These are phyloP conservation scores for Ceyx melanurus DNA, from an alignment of 2,113 vertebrate species.

Conservation along the genomic window DNA sequence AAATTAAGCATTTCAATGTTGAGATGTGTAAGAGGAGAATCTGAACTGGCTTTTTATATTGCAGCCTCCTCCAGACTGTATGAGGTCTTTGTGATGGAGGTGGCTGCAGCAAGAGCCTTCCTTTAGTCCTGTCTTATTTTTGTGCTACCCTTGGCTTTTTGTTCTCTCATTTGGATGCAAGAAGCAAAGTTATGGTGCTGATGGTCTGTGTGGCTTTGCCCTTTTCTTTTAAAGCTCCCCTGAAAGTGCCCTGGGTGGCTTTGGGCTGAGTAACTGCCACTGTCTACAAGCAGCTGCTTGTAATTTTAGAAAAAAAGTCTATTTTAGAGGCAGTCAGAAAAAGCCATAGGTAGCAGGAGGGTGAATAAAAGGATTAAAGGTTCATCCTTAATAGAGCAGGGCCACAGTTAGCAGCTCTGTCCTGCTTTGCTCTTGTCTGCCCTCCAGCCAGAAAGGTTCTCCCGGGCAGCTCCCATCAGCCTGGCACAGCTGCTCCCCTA, in stretches of 20 bases:
- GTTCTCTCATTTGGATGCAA: not conserved
- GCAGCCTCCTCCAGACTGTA: not conserved
- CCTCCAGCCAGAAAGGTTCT: not conserved
- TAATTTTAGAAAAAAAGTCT: not conserved
- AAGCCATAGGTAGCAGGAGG: not conserved
- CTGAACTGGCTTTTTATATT: not conserved
- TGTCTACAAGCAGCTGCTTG: not conserved
- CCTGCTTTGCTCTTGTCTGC: not conserved
- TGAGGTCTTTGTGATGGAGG: not conserved
- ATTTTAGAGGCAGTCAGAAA: not conserved
- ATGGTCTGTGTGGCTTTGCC: not conserved
- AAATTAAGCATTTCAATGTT: rapidly evolving
- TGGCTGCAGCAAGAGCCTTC: not conserved
- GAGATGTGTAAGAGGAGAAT: not conserved
- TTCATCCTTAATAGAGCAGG: not conserved
- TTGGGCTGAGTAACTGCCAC: not conserved
- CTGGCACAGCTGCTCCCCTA: not conserved
- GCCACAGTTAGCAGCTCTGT: not conserved
- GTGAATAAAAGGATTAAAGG: not conserved
- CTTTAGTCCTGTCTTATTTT: not conserved
- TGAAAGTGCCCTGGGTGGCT: not conserved
- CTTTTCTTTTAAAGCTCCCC: not conserved
- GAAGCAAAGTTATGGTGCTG: not conserved
- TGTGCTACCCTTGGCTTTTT: not conserved
- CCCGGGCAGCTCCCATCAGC: not conserved